Conservation (phyloP, 2,888 invertebrate genomes). For the Drosophila quinaria region DNA sequence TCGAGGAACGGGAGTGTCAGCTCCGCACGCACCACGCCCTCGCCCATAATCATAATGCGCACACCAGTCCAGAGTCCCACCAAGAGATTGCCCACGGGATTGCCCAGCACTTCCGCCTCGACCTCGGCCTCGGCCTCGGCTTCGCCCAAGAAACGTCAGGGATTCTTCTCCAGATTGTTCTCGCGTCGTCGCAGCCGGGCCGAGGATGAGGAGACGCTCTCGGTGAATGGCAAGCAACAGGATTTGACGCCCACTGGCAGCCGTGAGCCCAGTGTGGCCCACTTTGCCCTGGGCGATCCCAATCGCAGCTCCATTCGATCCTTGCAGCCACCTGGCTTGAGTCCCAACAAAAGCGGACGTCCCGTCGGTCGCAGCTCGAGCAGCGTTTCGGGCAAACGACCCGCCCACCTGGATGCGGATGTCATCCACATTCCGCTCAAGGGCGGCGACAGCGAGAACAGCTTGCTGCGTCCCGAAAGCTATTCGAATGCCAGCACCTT, state of each 20-base stretch:
- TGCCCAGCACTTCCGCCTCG: slow-evolving; percentile 58
- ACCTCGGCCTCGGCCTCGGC: slow-evolving; percentile 61
- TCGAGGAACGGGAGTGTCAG: slow-evolving; percentile 76
- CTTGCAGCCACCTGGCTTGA: slow-evolving; percentile 85
- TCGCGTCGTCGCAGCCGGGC: slow-evolving; percentile 86
- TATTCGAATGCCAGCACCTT: slow-evolving; percentile 84
- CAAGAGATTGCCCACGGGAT: slow-evolving; percentile 86
- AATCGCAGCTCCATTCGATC: slow-evolving; percentile 84
- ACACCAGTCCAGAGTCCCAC: slow-evolving; percentile 86
- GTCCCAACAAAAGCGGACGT: slow-evolving; percentile 81
- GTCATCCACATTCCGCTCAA: slow-evolving; percentile 90
- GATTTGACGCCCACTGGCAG: slow-evolving; percentile 74
- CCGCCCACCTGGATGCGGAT: slow-evolving; percentile 87
- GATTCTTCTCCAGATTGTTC: slow-evolving; percentile 89
- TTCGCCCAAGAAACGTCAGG: slow-evolving; percentile 88
- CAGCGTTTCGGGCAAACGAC: slow-evolving; percentile 88
- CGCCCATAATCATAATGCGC: slow-evolving; percentile 85
- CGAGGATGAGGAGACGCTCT: slow-evolving; percentile 66
- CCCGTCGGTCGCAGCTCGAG: slow-evolving; percentile 88
- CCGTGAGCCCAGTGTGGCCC: slow-evolving; percentile 82
- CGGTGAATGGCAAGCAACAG: slow-evolving; percentile 25
- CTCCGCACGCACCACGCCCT: slow-evolving; percentile 82
- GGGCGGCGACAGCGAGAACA: slow-evolving; percentile 87
- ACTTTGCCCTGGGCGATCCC: slow-evolving; percentile 82
- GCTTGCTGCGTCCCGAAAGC: slow-evolving; percentile 86